Base-by-base conservation (phyloP, 2,113 vertebrate species). In the Archocentrus centrarchus region DNA sequence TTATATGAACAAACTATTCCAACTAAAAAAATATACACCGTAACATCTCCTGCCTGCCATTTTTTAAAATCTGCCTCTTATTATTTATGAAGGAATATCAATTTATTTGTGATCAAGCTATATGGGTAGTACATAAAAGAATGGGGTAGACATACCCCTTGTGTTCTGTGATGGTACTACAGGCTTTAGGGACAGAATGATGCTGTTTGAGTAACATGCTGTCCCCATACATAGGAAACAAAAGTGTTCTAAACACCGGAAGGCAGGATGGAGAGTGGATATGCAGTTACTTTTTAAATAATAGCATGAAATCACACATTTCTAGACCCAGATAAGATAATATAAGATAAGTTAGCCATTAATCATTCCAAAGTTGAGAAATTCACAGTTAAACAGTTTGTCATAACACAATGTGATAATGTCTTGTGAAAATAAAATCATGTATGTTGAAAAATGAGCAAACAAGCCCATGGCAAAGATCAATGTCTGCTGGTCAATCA, bases 1-100 rank as follows among this genome's bases (percentile, higher is more conserved):
- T 47, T 47, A 77, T 75, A n/a, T 68, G n/a, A 79, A 55, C 66
- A 75, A 59, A 61, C 41, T 68, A 13, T 53, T 47, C 30, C 73
- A 32, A 32, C 32, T 32, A 32, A 39, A 13, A 32, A 59, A 39
- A 27, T 78, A 2, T 60, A 39, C 57, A 44, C 22, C 15, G n/a
- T 77, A 22, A 59, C 66, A 13, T 32, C 44, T 0, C 24, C 75
- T 41, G 32, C 41, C 35, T 30, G 58, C 75, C 41, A n/a, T 58
- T 11, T 24, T 13, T 17, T 3, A 2, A 24, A 50, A 70, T 50
- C 9, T 50, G 9, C 44, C 30, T 50, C 17, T 53, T 30, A 17
- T 41, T 9, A 47, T 77, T 59, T 44, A 47, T 24, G 41, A n/a
- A 59, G 37, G 18, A 44, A 60, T 60, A 47, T 17, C 24, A 77